Conservation (phyloP, 2,113 vertebrate genomes). For the Gambusia affinis region DNA sequence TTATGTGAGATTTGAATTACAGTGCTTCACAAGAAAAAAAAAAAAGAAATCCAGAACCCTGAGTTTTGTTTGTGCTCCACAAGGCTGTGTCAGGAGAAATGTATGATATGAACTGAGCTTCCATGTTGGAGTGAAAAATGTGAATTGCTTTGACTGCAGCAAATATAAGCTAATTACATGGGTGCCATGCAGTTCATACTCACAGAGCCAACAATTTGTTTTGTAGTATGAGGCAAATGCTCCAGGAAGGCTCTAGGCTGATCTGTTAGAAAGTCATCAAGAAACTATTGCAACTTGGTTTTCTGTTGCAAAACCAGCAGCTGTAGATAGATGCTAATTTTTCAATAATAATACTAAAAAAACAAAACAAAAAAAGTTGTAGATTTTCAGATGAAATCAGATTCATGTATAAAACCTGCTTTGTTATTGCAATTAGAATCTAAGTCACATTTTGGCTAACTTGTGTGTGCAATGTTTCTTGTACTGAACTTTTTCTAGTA, state of each 20-base stretch:
- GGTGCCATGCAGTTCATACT: not conserved
- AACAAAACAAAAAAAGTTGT: too few relatives aligned
- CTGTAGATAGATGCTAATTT: too few relatives aligned
- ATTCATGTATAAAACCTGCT: too few relatives aligned
- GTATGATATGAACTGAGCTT: too few relatives aligned
- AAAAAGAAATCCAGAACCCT: not conserved
- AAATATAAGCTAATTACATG: not conserved
- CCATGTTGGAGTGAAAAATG: not conserved
- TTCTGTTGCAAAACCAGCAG: too few relatives aligned
- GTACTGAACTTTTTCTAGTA: too few relatives aligned
- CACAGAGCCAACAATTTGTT: not conserved
- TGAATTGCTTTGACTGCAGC: not conserved
- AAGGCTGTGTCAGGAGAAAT: not conserved
- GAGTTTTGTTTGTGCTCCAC: not conserved
- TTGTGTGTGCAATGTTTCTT: not conserved
- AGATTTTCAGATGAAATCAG: too few relatives aligned
- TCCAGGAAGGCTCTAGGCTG: too few relatives aligned
- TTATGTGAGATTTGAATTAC: not conserved
- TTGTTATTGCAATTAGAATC: too few relatives aligned
- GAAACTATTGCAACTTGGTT: too few relatives aligned
- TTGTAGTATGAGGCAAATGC: not conserved
- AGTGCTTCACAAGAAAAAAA: not conserved
- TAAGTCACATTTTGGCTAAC: not conserved
- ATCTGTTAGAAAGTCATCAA: too few relatives aligned
- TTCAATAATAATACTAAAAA: too few relatives aligned